Base-by-base conservation (phyloP, 2,888 invertebrate species). In the Lordiphosa andalusiaca region DNA sequence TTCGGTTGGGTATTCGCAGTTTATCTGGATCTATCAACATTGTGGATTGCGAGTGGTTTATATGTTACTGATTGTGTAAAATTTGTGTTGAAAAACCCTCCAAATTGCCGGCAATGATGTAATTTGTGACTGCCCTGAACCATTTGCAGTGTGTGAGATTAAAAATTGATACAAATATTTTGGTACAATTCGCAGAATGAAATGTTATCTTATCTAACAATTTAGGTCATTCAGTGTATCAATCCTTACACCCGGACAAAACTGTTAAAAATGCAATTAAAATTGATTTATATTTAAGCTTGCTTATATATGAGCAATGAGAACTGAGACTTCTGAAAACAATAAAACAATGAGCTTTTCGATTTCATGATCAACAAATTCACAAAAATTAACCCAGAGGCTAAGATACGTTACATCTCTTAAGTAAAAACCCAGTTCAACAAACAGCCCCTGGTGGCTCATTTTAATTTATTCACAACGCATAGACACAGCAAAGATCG, bases 131-230 rank as follows among this genome's bases (percentile, higher is more conserved):
- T 12, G 23, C 9, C 6, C 2, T 6, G n/a, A 23, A 23, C 25
- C 42, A 4, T 42, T 42, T 13, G 25, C 42, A 19, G 25, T 42
- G 9, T 42, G 42, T 9, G 25, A 42, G 13, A 42, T 13, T 23
- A n/a, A 42, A 42, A 13, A 13, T 37, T 37, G n/a, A 13, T 13
- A 6, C 0, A 37, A n/a, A n/a, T 16, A 4, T 37, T 1, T 37
- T 13, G n/a, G 5, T n/a, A 6, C 0, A 37, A n/a, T 4, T 38
- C 2, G 1, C 6, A 25, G 25, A 25, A 2, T 2, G 25, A 2
- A 6, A 25, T 7, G 1, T 25, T 25, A 6, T 25, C 7, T 25
- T 25, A 25, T 25, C 25, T 25, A 7, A 25, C 25, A 25, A 7
- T 6, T 7, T 25, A 25, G 6, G 25, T 7, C 25, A 25, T 1